phyloP scores from a whole-genome alignment of 2,113 vertebrate species.

The Neogobius melanostomus region DNA sequence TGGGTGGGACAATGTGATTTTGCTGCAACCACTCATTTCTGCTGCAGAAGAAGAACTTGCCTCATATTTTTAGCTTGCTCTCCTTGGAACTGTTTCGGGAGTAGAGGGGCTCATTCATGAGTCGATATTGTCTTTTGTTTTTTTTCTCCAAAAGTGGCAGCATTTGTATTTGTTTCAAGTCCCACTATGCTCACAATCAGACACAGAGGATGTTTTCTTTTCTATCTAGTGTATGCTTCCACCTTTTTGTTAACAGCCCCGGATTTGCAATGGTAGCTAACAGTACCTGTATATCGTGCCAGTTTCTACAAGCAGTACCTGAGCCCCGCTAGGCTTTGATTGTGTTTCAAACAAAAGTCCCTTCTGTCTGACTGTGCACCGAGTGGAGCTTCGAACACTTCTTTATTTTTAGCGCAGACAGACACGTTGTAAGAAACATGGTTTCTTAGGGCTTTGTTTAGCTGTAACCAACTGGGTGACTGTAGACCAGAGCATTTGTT shows the following conservation, averaged over 20 bases:
- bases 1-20: not conserved
- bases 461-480: conserved; percentile 7
- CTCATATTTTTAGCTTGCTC: not conserved
- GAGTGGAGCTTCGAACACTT: conserved; percentile 13
- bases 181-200: not conserved
- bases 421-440: conserved; percentile 2
- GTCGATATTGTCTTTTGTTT: conserved; percentile 1
- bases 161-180: not conserved
- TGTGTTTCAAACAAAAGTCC: conserved; percentile 43
- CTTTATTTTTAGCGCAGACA: conserved; percentile 12
- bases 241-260: conserved; percentile 17
- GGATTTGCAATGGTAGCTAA: conserved; percentile 36
- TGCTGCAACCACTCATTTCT: not conserved
- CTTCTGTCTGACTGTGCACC: conserved; percentile 5
- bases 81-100: not conserved
- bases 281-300: conserved; percentile 32
- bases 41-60: not conserved
- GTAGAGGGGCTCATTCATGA: not conserved
- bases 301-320: conserved; percentile 46
- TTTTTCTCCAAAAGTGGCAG: not conserved
- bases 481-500: not conserved
- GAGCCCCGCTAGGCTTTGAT: conserved; percentile 52
- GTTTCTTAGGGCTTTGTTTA: conserved; percentile 2
- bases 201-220: conserved; percentile 8
- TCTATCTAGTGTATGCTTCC: not conserved